Conservation (phyloP, 92 coral and sea anemone genomes). For the Palythoa grandis region DNA sequence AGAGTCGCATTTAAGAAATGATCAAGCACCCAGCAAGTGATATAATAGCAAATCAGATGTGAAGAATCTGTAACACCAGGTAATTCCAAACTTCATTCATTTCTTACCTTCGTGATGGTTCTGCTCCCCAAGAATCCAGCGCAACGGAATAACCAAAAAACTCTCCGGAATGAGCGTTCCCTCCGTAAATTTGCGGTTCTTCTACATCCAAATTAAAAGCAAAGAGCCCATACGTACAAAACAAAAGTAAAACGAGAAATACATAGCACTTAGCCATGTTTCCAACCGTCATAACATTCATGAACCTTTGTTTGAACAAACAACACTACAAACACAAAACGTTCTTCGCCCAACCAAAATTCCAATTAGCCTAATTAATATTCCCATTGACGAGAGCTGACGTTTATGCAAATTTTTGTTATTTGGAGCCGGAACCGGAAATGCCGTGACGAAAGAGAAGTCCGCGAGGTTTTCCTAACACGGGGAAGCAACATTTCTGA, state of each 20-base stretch:
- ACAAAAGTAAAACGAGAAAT: background rate
- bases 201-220: constrained; percentile 6
- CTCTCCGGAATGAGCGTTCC: background rate
- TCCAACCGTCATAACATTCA: constrained; percentile 2
- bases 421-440: background rate
- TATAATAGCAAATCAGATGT: background rate
- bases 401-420: background rate
- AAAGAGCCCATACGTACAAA: background rate
- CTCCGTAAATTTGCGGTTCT: constrained; percentile 9
- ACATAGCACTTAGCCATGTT: background rate
- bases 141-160: constrained; percentile 16
- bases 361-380: background rate
- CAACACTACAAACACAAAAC: background rate
- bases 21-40: background rate
- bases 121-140: background rate
- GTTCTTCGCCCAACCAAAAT: constrained; percentile 3
- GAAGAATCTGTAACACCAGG: background rate
- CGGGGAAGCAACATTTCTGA: no score
- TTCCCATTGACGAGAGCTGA: background rate
- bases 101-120: background rate
- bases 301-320: background rate
- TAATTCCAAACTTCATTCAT: background rate
- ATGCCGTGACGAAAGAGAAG: background rate
- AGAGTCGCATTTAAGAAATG: background rate
- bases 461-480: background rate